Evolutionary conservation across 2,113 vertebrate genomes (phyloP), one percentile per base, ranked within the genome.

Genomic region (Rhea americana): DNA sequence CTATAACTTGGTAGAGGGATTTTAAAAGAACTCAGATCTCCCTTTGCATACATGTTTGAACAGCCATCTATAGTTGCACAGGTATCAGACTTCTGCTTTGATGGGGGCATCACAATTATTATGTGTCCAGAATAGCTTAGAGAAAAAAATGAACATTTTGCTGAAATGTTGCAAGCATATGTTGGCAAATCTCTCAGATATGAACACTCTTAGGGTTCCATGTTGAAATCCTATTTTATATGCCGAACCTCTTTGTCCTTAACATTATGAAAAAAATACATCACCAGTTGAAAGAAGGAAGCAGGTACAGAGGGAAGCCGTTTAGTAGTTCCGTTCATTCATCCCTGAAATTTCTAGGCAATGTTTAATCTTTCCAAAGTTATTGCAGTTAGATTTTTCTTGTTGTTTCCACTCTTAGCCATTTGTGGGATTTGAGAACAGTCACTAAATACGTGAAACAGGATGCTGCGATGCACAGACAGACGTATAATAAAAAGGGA

Each of bases 401-500:
- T 67, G 11, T n/a, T 24, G 11, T 11, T 58, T 25, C n/a, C 50
- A 68, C 25, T 74, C 19, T 43, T 70, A 41, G 19, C 37, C 11
- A 51, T 78, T 84, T 47, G 15, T 59, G 55, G 55, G 26, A 25
- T 90, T 87, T 53, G 39, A 53, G 47, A 93, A 50, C 5, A 77
- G 37, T 32, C 32, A 32, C 26, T 67, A 77, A 83, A 61, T 11
- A 47, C 11, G 16, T 32, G 16, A 56, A 86, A 82, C 28, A 65
- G 62, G 95, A 93, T 87, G 74, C 51, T 91, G 65, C n/a, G 56
- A 85, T 91, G 93, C 51, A 82, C 47, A 73, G 93, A 81, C 26
- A 91, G 37, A 59, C 16, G 30, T 63, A 73, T 76, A 96, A 94
- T 82, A 91, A 95, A 93, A 97, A 91, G 2, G 7, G 74, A 93